Percentiles rank a stretch among this genome's conserved stretches.
phyloP scores from a whole-genome alignment of 1,140 invertebrate genomes.

The Neocloeon triangulifer region DNA sequence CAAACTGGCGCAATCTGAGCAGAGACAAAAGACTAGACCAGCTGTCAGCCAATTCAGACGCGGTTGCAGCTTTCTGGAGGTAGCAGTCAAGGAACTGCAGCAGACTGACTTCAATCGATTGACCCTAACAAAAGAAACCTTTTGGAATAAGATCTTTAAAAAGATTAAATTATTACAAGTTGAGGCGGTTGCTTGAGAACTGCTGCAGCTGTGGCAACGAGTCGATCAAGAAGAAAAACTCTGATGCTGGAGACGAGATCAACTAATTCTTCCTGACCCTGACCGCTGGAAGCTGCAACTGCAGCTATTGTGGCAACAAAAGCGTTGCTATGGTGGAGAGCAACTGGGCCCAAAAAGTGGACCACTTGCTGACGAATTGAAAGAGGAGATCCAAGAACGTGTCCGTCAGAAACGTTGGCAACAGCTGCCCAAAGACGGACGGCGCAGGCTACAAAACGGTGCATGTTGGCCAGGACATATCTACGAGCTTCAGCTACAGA shows the following conservation, averaged over 20 bases:
- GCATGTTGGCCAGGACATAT: conserved; percentile 53
- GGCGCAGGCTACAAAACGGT: conserved; percentile 56
- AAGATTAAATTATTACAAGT: too few relatives aligned
- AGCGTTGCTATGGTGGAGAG: conserved; percentile 58
- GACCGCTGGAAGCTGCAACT: not conserved
- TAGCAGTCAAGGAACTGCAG: conserved; percentile 47
- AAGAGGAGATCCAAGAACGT: conserved; percentile 32
- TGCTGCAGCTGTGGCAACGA: conserved; percentile 65
- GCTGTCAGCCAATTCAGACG: conserved; percentile 24
- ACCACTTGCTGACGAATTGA: conserved; percentile 55
- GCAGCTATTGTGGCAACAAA: conserved; percentile 48
- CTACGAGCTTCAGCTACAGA: conserved; percentile 40
- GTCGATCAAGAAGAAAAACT: conserved; percentile 63
- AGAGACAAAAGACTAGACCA: conserved; percentile 37
- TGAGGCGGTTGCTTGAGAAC: conserved; percentile 57
- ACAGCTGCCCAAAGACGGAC: conserved; percentile 57
- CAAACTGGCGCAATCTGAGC: conserved; percentile 41
- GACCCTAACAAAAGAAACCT: too few relatives aligned
- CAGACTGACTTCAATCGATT: conserved; percentile 30
- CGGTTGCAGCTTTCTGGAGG: conserved; percentile 31
- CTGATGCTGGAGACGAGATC: conserved; percentile 57
- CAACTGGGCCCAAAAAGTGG: conserved; percentile 70
- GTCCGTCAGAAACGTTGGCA: conserved; percentile 16
- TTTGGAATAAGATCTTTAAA: too few relatives aligned
- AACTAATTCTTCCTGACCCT: conserved; percentile 25